Base-by-base conservation (phyloP, 2,888 invertebrate genomes). In the Acronicta alni region DNA sequence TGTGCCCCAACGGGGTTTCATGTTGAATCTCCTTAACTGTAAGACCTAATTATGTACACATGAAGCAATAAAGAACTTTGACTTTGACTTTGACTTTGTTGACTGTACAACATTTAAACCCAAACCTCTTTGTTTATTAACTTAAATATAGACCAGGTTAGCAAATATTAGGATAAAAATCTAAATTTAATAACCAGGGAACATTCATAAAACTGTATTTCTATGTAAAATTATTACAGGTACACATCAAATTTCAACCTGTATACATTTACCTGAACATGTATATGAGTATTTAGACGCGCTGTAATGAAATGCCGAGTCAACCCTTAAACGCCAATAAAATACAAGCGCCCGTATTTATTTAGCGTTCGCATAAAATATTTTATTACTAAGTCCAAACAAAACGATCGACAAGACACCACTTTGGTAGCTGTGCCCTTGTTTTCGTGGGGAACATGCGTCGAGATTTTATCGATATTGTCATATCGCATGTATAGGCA, bases 401-500 rank as follows among this genome's bases (percentile, higher is more conserved):
- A 53, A 45, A 70, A 71, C 58, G 60, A 55, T 70, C 57, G 48
- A 45, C 57, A 52, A 67, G 56, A 76, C 67, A 76, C 62, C 65
- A 75, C 65, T 68, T 64, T 58, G 53, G 72, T 71, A 55, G 38
- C 52, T n/a, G 9, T 61, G 55, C 73, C 69, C 72, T 66, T 73
- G 67, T 67, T 70, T 72, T 67, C 53, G 63, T 57, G 53, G 58
- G 32, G 43, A 59, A 65, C 56, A 57, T 59, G 67, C 62, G 63
- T 67, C 45, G 56, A 67, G 62, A 59, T 57, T 73, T 76, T 75
- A 75, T 75, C 75, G 77, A 67, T 76, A 76, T 70, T 67, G 67
- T 73, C 65, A 61, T 70, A 60, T 73, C 55, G 70, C 67, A 70
- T 75, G 75, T 67, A 60, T 61, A 55, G 57, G 41, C 49, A 48